Percentiles rank a stretch among this genome's conserved stretches.
Conservation (phyloP, 1,140 invertebrate genomes). For the Brachionus asplanchnoidis region DNA sequence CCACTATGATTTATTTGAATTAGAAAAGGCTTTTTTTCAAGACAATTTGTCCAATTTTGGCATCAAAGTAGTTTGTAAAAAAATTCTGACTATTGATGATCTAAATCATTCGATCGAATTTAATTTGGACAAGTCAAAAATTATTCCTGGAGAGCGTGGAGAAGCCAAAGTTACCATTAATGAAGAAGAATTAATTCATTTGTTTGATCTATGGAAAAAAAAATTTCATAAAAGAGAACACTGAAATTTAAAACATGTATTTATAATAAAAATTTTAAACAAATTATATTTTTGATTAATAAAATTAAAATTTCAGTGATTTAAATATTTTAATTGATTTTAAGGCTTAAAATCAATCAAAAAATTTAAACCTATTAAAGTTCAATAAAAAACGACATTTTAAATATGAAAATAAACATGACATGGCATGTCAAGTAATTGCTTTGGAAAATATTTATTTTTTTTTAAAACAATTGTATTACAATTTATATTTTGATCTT, state of each 20-base stretch:
- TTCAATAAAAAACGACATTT: too few relatives aligned
- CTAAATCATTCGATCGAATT: not conserved
- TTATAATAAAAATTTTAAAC: too few relatives aligned
- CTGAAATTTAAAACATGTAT: not conserved
- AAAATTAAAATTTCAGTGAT: too few relatives aligned
- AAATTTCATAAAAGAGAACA: not conserved
- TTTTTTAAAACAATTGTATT: too few relatives aligned
- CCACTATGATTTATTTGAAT: not conserved
- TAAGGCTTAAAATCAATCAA: too few relatives aligned
- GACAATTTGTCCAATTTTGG: not conserved
- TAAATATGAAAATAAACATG: too few relatives aligned
- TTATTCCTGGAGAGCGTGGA: not conserved
- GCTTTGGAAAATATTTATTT: too few relatives aligned
- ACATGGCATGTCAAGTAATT: too few relatives aligned
- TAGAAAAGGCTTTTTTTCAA: slow-evolving; percentile 5
- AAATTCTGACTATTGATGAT: not conserved
- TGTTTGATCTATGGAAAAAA: slow-evolving; percentile 1
- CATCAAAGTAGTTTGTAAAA: not conserved
- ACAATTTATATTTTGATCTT: too few relatives aligned
- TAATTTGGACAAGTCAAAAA: not conserved
- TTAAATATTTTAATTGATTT: too few relatives aligned
- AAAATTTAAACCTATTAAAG: too few relatives aligned
- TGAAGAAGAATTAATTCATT: not conserved
- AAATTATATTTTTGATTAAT: too few relatives aligned
- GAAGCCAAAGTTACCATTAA: not conserved